Percentiles rank a stretch among this genome's conserved stretches.
phyloP scores from a whole-genome alignment of 1,140 invertebrate genomes.

The Eurosta solidaginis region DNA sequence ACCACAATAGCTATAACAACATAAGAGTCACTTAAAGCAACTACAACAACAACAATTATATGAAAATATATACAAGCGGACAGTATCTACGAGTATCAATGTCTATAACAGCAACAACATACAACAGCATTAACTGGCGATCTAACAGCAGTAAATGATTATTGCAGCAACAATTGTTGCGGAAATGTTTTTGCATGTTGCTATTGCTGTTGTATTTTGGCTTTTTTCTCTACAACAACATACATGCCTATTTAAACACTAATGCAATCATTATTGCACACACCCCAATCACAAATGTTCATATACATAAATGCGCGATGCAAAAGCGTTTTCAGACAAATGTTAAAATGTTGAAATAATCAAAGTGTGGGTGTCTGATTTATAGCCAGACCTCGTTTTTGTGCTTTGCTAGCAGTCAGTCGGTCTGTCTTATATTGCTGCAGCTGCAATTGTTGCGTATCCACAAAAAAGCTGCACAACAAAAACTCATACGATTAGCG shows the following conservation, averaged over 20 bases:
- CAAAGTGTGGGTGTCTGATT: slow-evolving; percentile 26
- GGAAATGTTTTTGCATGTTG: not conserved
- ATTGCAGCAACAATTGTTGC: not conserved
- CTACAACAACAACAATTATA: slow-evolving; percentile 12
- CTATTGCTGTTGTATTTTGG: not conserved
- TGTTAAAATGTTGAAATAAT: slow-evolving; percentile 19
- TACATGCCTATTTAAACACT: no score
- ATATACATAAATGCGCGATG: not conserved
- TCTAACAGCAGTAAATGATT: not conserved
- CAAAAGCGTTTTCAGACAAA: not conserved
- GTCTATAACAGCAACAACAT: not conserved
- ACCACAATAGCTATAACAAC: not conserved
- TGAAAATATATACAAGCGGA: not conserved
- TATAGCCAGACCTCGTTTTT: not conserved
- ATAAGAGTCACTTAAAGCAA: not conserved
- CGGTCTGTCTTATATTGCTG: not conserved
- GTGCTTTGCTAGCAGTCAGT: not conserved
- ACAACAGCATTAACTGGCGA: slow-evolving; percentile 22
- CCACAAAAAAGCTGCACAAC: not conserved
- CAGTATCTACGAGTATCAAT: not conserved
- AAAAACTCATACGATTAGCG: not conserved
- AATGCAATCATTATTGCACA: not conserved
- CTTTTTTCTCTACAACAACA: no score
- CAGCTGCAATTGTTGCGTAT: not conserved
- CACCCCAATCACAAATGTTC: not conserved